These are phyloP conservation scores for Lordiphosa andalusiaca DNA, from an alignment of 2,888 invertebrate species.

Conservation along the genomic window DNA sequence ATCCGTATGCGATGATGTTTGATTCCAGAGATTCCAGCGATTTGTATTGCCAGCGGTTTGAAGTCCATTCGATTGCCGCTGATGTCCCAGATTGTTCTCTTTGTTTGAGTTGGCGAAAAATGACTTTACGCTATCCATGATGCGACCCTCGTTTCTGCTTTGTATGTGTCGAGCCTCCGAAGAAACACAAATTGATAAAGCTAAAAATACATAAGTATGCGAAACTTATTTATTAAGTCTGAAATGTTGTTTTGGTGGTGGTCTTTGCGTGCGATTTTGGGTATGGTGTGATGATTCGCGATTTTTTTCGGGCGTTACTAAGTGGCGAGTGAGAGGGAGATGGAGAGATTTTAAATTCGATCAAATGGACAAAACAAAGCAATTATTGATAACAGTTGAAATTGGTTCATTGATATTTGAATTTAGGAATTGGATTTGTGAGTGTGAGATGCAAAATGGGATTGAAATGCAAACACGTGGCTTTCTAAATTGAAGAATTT, in stretches of 20 bases:
- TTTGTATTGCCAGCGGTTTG: slow-evolving; percentile 24
- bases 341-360: neutral
- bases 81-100: slow-evolving; percentile 60
- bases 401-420: slow-evolving; percentile 14
- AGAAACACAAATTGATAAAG: slow-evolving; percentile 52
- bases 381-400: slow-evolving; percentile 20
- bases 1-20: slow-evolving; percentile 43
- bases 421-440: too few relatives aligned
- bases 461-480: too few relatives aligned
- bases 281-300: neutral
- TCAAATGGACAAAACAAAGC: slow-evolving; percentile 21
- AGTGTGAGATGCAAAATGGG: too few relatives aligned
- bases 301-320: slow-evolving; percentile 28
- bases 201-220: slow-evolving; percentile 47
- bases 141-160: slow-evolving; percentile 31
- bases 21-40: slow-evolving; percentile 59
- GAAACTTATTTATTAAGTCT: slow-evolving; percentile 23
- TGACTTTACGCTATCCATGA: slow-evolving; percentile 74
- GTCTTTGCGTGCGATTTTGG: slow-evolving; percentile 15
- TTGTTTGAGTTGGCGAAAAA: slow-evolving; percentile 68
- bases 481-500: too few relatives aligned
- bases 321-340: too few relatives aligned
- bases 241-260: slow-evolving; percentile 33
- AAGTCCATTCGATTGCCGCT: slow-evolving; percentile 45
- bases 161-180: slow-evolving; percentile 57